Base-by-base conservation (phyloP, 2,797 vertebrate genomes). In the Myoxocephalus aenaeus region DNA sequence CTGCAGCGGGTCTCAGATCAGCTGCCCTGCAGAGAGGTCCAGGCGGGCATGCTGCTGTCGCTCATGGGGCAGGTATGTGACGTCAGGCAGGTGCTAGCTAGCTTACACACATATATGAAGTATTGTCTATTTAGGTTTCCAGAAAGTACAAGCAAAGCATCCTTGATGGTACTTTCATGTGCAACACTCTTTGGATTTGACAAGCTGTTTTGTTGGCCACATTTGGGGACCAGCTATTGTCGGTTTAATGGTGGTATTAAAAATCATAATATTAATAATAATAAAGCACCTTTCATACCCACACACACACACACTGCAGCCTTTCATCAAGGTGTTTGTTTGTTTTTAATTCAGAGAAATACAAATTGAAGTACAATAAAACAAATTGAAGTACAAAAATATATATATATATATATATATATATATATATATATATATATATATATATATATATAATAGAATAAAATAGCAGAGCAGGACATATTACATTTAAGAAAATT, bases 61-160 rank as follows among this genome's bases (percentile, higher is more conserved):
- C 57, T 99, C 38, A 96, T 99, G 93, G 98, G 98, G 75, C 95
- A 98, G 97, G 98, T 99, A 32, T 6, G 56, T 27, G 12, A 54
- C 53, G 22, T 15, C 9, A 18, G 44, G 1, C 70, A n/a, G 3
- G 3, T 38, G 20, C 46, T 59, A n/a, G 20, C 46, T 36, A n/a
- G 57, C 34, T 11, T 59, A 32, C 17, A 12, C 50, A 51, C 2
- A 51, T 2, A 22, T 22, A n/a, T 11, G 20, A 22, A n/a, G 50
- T 51, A 22, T 11, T n/a, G 48, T 51, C 20, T n/a, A 5, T 54
- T 54, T 54, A 13, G 51, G n/a, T 53, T 18, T 53, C 11, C 11
- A 53, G 51, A 25, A 53, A 54, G 27, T 17, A 25, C 51, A 14
- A 53, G 12, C 22, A 13, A 22, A 25, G 7, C 22, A 53, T 53